Conservation (phyloP, 2,888 invertebrate species). For the Eustalomyia histrio region DNA sequence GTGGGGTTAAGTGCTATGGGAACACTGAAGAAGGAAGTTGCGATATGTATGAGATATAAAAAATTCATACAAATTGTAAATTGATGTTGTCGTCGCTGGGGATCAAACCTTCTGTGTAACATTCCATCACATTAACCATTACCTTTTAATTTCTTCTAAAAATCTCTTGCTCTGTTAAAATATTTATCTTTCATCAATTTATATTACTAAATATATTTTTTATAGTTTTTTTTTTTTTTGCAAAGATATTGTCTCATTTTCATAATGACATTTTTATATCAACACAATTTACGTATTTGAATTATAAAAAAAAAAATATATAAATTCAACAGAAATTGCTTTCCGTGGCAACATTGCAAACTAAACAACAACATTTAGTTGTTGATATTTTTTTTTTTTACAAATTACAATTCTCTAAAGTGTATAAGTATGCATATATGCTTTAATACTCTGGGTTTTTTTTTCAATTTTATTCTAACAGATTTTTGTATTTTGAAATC, state of each 20-base stretch:
- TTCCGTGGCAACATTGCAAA: background rate
- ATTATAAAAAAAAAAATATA: background rate
- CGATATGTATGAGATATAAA: too few species aligned
- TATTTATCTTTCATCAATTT: background rate
- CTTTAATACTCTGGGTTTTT: background rate
- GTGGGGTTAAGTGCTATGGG: too few species aligned
- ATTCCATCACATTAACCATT: too few species aligned
- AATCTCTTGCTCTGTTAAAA: too few species aligned
- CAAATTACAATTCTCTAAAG: conserved; percentile 3
- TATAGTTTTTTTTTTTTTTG: background rate
- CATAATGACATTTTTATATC: background rate
- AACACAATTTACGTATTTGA: background rate
- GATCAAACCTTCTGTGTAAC: too few species aligned
- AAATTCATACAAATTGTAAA: too few species aligned
- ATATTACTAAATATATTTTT: background rate
- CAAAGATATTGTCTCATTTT: conserved; percentile 1
- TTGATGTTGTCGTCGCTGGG: too few species aligned
- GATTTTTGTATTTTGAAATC: conserved; percentile 11
- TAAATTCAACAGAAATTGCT: background rate
- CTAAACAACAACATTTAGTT: background rate
- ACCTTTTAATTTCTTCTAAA: too few species aligned
- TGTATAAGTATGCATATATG: background rate
- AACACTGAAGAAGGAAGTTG: too few species aligned
- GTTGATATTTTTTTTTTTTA: conserved; percentile 3
- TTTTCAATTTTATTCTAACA: background rate